phyloP scores from a whole-genome alignment of 30 jellyfish, hydroid and myxozoan species.

The Pseudorhiza aurosa region DNA sequence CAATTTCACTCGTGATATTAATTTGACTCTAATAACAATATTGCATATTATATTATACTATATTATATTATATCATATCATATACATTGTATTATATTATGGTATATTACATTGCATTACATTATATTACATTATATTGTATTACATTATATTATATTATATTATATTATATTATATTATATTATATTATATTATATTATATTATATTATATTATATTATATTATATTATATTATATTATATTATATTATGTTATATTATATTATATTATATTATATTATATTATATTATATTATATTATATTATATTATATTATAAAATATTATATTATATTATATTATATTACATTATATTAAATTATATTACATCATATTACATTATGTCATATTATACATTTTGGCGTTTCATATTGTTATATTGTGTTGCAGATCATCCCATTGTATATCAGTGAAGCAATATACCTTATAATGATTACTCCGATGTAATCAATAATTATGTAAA shows the following conservation, averaged over 20 bases:
- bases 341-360: neutral
- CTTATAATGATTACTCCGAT: constrained; percentile 81
- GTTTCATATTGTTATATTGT: no score
- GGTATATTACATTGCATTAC: neutral
- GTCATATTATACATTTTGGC: no score
- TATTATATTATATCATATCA: neutral
- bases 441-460: constrained; percentile 13
- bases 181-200: neutral
- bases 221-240: neutral
- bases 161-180: no score
- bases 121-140: neutral
- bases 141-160: neutral
- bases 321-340: neutral
- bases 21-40: no score
- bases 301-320: neutral
- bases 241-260: neutral
- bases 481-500: constrained; percentile 74
- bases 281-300: neutral
- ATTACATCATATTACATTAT: neutral
- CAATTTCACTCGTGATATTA: no score
- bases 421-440: no score
- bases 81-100: no score
- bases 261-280: neutral
- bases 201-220: neutral
- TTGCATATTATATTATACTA: neutral